phyloP scores from a whole-genome alignment of 2,113 vertebrate genomes.

The Rhea pennata region DNA sequence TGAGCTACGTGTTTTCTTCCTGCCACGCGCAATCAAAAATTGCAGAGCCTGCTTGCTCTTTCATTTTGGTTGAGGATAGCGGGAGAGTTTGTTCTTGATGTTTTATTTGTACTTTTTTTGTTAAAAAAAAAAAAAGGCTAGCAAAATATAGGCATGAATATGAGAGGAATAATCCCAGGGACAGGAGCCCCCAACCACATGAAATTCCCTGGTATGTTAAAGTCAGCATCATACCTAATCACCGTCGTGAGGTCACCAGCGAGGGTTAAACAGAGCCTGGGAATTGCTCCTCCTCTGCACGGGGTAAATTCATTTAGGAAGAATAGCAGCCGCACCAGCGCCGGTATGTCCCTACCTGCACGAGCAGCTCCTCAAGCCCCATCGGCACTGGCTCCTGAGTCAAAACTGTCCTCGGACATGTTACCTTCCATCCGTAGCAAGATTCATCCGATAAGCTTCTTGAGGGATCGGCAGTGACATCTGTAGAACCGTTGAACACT shows the following conservation, averaged over 20 bases:
- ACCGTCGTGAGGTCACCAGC: not conserved
- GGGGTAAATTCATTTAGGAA: not conserved
- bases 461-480: not conserved
- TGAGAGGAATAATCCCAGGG: not conserved
- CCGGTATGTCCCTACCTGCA: not conserved
- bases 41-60: not conserved
- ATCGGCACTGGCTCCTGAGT: not conserved
- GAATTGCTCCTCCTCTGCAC: not conserved
- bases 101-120: not conserved
- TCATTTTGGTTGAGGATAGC: not conserved
- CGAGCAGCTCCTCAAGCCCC: not conserved
- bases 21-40: not conserved
- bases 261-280: not conserved
- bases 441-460: not conserved
- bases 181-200: accelerated
- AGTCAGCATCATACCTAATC: not conserved
- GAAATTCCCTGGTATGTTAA: not conserved
- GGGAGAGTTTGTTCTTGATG: not conserved
- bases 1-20: constrained; percentile 14
- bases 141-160: accelerated
- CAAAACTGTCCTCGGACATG: not conserved
- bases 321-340: not conserved
- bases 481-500: not conserved
- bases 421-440: not conserved
- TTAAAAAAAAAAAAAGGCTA: not conserved